These are phyloP conservation scores for Dryadula phaetusa DNA, from an alignment of 2,888 invertebrate genomes.

Conservation along the genomic window DNA sequence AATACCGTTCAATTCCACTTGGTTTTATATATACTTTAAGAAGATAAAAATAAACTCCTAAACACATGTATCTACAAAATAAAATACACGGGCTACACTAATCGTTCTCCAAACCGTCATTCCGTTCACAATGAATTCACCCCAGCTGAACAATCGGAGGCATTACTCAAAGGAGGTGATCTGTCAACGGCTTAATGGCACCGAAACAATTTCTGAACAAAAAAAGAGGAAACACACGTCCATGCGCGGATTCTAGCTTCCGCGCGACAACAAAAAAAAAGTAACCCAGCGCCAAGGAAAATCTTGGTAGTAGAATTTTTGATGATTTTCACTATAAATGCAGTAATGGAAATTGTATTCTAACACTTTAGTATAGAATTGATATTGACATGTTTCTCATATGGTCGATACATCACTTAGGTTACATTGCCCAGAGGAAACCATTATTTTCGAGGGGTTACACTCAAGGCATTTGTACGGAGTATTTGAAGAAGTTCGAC, in stretches of 20 bases:
- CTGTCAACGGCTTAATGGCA: constrained; percentile 84
- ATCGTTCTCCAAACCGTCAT: constrained; percentile 51
- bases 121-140: constrained; percentile 65
- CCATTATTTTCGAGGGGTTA: constrained; percentile 83
- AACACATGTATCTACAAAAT: constrained; percentile 12
- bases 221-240: constrained; percentile 81
- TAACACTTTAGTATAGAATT: constrained; percentile 33
- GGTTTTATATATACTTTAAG: too few relatives aligned
- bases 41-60: too few relatives aligned
- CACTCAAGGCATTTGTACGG: constrained; percentile 80
- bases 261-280: constrained; percentile 75
- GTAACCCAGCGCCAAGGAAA: constrained; percentile 72
- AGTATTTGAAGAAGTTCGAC: constrained; percentile 84
- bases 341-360: constrained; percentile 45
- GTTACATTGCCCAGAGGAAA: constrained; percentile 68
- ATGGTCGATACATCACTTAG: constrained; percentile 53
- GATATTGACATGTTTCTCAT: constrained; percentile 36
- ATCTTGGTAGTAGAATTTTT: constrained; percentile 63
- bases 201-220: constrained; percentile 83
- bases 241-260: constrained; percentile 75
- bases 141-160: constrained; percentile 67
- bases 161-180: constrained; percentile 78
- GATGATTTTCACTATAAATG: constrained; percentile 57
- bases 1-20: too few relatives aligned
- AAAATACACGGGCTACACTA: constrained; percentile 41